Conservation (phyloP, 2,888 invertebrate species). For the Xiphydria camelus region DNA sequence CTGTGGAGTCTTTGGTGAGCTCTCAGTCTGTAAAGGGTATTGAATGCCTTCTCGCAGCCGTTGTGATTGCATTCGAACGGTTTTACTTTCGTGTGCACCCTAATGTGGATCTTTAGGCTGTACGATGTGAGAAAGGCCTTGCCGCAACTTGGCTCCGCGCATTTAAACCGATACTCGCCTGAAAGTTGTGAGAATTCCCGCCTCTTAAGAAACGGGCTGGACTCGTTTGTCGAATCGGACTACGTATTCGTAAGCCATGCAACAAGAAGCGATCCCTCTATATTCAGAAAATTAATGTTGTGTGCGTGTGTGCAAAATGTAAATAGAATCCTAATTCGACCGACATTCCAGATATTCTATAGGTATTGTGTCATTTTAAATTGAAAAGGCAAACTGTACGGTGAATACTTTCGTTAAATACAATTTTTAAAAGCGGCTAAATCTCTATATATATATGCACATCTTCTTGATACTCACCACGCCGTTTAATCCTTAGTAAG, state of each 20-base stretch:
- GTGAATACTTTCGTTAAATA: no score
- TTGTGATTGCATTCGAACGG: conserved; percentile 84
- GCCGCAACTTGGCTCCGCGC: conserved; percentile 82
- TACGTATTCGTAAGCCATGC: conserved; percentile 47
- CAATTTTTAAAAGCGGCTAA: no score
- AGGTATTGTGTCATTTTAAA: no score
- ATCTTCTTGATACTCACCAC: conserved; percentile 34
- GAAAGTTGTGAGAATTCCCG: conserved; percentile 53
- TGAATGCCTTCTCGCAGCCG: conserved; percentile 91
- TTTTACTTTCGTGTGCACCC: conserved; percentile 91
- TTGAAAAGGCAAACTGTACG: no score
- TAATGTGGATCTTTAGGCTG: conserved; percentile 90
- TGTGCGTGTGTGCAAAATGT: no score
- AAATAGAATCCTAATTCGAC: no score
- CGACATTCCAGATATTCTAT: no score
- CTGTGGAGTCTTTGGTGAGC: conserved; percentile 92
- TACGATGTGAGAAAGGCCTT: conserved; percentile 95
- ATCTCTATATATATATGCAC: no score
- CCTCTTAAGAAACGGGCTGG: conserved; percentile 15
- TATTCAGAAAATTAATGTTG: no score
- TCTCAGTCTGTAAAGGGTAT: conserved; percentile 87
- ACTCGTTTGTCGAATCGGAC: conserved; percentile 21
- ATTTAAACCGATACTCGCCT: conserved; percentile 95
- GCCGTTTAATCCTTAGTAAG: conserved; percentile 27
- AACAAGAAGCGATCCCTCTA: conserved; percentile 45